Evolutionary conservation across 2,888 invertebrate species (phyloP), one percentile per base, ranked within the genome.

Genomic region (Heterodera filipjevi): DNA sequence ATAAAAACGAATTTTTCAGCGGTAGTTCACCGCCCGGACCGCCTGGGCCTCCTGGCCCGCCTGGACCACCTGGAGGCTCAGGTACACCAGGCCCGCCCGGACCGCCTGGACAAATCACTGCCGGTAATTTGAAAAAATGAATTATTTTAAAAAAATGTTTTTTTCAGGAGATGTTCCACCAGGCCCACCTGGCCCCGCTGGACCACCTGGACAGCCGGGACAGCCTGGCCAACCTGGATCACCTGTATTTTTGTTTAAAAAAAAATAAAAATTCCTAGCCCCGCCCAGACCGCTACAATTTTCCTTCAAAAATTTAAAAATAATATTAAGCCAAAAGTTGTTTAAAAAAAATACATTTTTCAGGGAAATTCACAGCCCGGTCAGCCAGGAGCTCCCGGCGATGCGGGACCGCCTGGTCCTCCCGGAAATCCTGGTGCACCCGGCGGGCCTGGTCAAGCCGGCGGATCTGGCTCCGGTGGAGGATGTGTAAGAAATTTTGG

Each of bases 161-260:
- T 33, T 30, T 27, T 72, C 73, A 78, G 66, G 71, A 53, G 53
- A 64, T 66, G 66, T 33, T 75, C 77, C 80, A 53, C 81, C 81
- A 33, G 86, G 86, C 66, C 77, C 81, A 35, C 79, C 83, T 5
- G 86, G 86, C 77, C 80, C 81, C 46, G 76, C 80, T 68, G 86
- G 86, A 74, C 79, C 84, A 27, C 33, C 77, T 68, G 86, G 81
- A 33, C 81, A 80, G 33, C 82, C 82, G 27, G 80, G 81, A 59
- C 66, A 35, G 10, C 64, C 81, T 39, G 81, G 81, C 46, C 73
- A 77, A 16, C 79, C 81, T 27, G 81, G 81, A 53, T 6, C 44
- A 1, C 78, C 81, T 66, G 81, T 75, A 53, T 75, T 53, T 30
- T 16, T 16, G 10, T 16, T 16, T 19, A 66, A 66, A 1, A 1